A percentile compares a stretch with the other conserved stretches of the same genome.
phyloP scores from a whole-genome alignment of 2,888 invertebrate genomes.

The Harpalus rufipes region DNA sequence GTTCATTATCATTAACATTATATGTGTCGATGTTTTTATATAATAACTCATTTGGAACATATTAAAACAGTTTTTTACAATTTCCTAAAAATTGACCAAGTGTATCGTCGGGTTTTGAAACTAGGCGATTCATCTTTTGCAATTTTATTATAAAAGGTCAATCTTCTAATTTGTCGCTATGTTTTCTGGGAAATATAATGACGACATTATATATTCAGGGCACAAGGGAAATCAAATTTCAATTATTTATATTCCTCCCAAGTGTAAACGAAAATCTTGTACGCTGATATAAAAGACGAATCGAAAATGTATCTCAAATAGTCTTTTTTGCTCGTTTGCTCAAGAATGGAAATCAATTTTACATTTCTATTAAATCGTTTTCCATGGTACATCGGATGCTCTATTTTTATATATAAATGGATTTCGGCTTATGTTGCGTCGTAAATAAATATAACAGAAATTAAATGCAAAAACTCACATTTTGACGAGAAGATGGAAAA shows the following conservation, averaged over 20 bases:
- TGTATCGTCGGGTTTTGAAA: no score
- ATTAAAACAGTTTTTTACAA: no score
- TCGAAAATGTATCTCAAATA: not conserved
- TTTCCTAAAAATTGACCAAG: no score
- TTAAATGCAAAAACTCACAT: not conserved
- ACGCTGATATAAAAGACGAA: not conserved
- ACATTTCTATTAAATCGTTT: conserved; percentile 3
- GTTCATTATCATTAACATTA: no score
- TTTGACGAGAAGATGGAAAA: not conserved
- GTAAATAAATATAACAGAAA: not conserved
- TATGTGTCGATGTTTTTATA: no score
- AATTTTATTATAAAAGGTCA: no score
- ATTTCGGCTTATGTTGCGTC: not conserved
- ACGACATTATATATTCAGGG: no score
- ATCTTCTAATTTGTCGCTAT: no score
- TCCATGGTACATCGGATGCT: not conserved
- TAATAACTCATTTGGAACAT: no score
- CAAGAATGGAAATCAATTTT: conserved; percentile 31
- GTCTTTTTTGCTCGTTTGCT: conserved; percentile 7
- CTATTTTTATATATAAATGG: not conserved
- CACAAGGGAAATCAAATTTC: no score
- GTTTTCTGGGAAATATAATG: no score
- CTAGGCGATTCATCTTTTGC: no score
- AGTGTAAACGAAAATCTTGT: not conserved
- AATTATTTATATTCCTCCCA: not conserved